These are phyloP conservation scores for Megalops atlanticus DNA, from an alignment of 2,113 vertebrate species.

Conservation along the genomic window DNA sequence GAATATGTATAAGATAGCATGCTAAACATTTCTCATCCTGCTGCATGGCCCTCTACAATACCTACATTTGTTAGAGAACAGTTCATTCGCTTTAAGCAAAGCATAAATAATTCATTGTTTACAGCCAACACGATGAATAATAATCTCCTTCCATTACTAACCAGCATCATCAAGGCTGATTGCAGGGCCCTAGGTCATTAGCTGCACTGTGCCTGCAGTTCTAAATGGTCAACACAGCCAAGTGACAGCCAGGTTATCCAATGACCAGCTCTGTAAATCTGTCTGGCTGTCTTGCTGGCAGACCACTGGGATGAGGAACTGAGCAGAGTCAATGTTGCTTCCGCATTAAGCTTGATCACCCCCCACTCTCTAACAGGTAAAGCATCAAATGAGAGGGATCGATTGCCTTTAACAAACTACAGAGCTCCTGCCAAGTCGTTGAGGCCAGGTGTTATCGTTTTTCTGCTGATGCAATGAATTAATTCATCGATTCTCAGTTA, in stretches of 20 bases:
- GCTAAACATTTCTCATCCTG: slow-evolving; percentile 45
- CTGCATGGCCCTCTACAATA: slow-evolving; percentile 39
- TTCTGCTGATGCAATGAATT: background rate
- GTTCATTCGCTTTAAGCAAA: slow-evolving; percentile 60
- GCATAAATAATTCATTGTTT: slow-evolving; percentile 76
- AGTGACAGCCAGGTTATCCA: slow-evolving; percentile 47
- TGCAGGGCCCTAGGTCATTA: slow-evolving; percentile 66
- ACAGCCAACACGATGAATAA: slow-evolving; percentile 71
- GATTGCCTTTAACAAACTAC: background rate
- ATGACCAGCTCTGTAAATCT: background rate
- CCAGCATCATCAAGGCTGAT: slow-evolving; percentile 66
- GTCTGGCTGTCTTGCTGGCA: slow-evolving; percentile 34
- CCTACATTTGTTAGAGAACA: slow-evolving; percentile 44
- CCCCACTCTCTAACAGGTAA: slow-evolving; percentile 32
- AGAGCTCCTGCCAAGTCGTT: background rate
- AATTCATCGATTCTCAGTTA: background rate
- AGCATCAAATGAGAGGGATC: slow-evolving; percentile 37
- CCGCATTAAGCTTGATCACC: slow-evolving; percentile 36
- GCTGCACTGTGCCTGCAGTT: slow-evolving; percentile 62
- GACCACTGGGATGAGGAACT: slow-evolving; percentile 12
- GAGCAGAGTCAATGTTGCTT: slow-evolving; percentile 36
- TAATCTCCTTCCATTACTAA: slow-evolving; percentile 66
- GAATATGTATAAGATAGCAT: background rate
- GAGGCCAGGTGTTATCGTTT: background rate
- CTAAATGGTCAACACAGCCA: slow-evolving; percentile 49